Evolutionary conservation across 35 echinoderm and acorn worm genomes (phyloP).

Genomic region (Patiria miniata): DNA sequence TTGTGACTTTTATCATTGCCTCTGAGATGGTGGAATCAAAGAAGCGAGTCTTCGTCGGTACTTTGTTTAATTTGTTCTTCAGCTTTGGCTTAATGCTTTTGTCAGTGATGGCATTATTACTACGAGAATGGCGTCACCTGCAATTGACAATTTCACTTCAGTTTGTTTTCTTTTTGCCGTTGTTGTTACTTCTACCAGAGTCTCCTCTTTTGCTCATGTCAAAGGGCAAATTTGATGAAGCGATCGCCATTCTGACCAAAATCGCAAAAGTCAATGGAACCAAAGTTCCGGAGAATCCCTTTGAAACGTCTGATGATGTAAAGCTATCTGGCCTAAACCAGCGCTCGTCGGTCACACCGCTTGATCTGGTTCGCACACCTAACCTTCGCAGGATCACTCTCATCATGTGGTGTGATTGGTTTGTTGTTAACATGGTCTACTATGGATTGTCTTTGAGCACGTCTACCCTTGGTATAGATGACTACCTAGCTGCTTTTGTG

Average conservation of each 20-base stretch:
- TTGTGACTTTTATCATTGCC: too few species aligned
- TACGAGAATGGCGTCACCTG: too few species aligned
- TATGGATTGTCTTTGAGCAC: slow-evolving; percentile 71
- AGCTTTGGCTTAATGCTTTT: too few species aligned
- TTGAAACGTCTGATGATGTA: not conserved
- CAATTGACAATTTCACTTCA: too few species aligned
- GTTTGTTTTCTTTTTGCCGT: too few species aligned
- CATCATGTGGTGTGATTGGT: not conserved
- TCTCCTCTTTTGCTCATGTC: slow-evolving; percentile 68
- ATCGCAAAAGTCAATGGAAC: not conserved
- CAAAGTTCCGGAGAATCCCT: not conserved
- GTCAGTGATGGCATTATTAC: too few species aligned
- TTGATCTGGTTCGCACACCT: slow-evolving; percentile 30
- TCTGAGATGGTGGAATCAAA: too few species aligned
- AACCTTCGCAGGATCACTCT: slow-evolving; percentile 38
- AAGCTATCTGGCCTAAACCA: too few species aligned
- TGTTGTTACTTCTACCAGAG: slow-evolving; percentile 37
- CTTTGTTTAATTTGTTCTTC: too few species aligned
- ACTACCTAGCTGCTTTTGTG: slow-evolving; percentile 59
- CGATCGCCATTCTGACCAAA: not conserved
- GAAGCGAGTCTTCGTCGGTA: too few species aligned
- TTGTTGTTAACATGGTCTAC: slow-evolving; percentile 54
- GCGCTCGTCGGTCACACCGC: not conserved
- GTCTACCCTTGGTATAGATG: slow-evolving; percentile 44
- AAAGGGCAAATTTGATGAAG: slow-evolving; percentile 13